Evolutionary conservation across 2,797 vertebrate species (phyloP), one percentile per base, ranked within the genome.

Genomic region (Tinamus major): DNA sequence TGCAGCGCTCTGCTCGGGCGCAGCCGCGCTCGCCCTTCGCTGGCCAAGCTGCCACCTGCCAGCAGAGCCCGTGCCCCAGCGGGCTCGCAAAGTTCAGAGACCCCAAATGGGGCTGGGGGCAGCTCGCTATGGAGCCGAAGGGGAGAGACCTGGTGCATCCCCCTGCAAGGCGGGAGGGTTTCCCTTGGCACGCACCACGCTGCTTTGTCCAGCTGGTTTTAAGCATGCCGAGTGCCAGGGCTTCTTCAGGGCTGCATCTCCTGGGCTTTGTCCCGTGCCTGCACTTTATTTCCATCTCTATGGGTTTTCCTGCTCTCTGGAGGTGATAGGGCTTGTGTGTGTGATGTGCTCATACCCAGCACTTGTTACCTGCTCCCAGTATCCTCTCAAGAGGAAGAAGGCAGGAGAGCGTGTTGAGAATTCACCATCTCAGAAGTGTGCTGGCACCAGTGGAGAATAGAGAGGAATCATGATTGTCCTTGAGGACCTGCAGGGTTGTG

Each of bases 41-140:
- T 48, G 21, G 10, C 48, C 48, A 24, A 24, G 23, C 48, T 49
- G 48, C 23, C 48, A 49, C 23, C 48, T 49, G 48, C 23, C 44
- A 13, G 0, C 1, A 1, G 51, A 41, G 86, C 58, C 48, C 75
- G 58, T 37, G 81, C 41, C 51, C 86, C 81, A 91, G 93, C 42
- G 71, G 13, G 55, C 55, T 3, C 70, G 69, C 53, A 67, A 87
- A 93, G 56, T 96, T 96, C 91, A 35, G 51, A 78, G 37, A 72
- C 83, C 61, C 79, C 20, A 75, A 92, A 71, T 4, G 21, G 29
- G 53, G 20, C 44, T 29, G 65, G 48, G 67, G 77, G 44, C 70
- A 0, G 0, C 31, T 88, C 29, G 39, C 53, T 87, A 3, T 61
- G 11, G 8, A 58, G 21, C 64, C 35, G 77, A 56, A 24, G 53